phyloP scores from a whole-genome alignment of 2,113 vertebrate genomes.

The Oxygymnocypris stewartii region DNA sequence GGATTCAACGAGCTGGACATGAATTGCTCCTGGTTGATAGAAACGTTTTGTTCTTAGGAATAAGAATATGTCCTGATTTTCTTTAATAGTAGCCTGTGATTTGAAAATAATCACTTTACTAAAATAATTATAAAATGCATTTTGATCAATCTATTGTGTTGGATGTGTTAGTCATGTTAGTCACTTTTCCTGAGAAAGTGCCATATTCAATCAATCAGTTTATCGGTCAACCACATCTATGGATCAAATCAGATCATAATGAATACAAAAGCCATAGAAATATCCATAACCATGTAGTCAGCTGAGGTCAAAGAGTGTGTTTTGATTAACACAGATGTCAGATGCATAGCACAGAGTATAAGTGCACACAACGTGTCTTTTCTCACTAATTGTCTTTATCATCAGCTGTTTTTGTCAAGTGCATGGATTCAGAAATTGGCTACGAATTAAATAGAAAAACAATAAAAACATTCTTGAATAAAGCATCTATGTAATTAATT shows the following conservation, averaged over 20 bases:
- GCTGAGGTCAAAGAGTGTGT: background rate
- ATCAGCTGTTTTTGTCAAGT: background rate
- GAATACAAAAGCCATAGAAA: background rate
- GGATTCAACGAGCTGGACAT: background rate
- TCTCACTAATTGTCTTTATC: background rate
- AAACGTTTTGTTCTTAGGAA: background rate
- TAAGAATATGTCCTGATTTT: background rate
- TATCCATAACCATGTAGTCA: background rate
- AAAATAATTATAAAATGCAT: conserved; percentile 2
- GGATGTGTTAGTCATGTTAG: background rate
- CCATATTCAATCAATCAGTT: background rate
- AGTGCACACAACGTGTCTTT: background rate
- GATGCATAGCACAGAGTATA: background rate
- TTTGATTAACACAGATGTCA: background rate
- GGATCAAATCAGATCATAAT: background rate
- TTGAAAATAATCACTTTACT: background rate
- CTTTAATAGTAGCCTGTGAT: background rate
- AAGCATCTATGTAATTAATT: background rate
- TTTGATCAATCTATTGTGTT: background rate
- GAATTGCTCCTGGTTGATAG: background rate
- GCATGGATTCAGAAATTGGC: background rate
- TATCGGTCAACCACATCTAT: background rate
- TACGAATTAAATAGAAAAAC: background rate
- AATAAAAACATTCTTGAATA: background rate
- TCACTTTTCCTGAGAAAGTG: background rate